Percentiles rank a stretch among this genome's conserved stretches.
Conservation (phyloP, 2,888 invertebrate species). For the Argyra leucocephala region DNA sequence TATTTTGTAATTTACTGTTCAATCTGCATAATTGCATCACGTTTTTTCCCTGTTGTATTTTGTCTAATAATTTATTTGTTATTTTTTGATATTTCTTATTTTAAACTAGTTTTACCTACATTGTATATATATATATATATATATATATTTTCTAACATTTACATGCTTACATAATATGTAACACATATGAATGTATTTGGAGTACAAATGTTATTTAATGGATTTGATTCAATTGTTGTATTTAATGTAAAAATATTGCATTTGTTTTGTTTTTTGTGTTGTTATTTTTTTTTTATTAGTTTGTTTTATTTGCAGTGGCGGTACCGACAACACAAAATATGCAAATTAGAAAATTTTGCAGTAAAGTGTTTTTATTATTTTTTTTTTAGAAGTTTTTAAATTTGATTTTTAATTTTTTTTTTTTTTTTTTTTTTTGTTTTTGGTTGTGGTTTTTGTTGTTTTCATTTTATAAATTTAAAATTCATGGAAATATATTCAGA, state of each 20-base stretch:
- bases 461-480: no score
- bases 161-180: no score
- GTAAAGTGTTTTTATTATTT: not conserved
- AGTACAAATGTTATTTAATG: no score
- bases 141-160: no score
- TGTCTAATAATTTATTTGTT: not conserved
- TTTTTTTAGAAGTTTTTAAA: no score
- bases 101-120: no score
- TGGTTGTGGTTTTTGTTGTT: no score
- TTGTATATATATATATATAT: no score
- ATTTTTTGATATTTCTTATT: not conserved
- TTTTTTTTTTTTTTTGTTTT: not conserved
- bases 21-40: conserved; percentile 4
- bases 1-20: not conserved
- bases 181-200: no score
- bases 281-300: not conserved
- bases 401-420: no score
- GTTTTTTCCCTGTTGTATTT: not conserved
- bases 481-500: no score
- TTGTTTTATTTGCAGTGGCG: not conserved
- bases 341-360: not conserved
- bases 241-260: not conserved
- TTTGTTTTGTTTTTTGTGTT: not conserved
- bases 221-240: no score
- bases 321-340: not conserved